phyloP scores from a whole-genome alignment of 92 coral and sea anemone genomes.

The Epizoanthus fatuus region DNA sequence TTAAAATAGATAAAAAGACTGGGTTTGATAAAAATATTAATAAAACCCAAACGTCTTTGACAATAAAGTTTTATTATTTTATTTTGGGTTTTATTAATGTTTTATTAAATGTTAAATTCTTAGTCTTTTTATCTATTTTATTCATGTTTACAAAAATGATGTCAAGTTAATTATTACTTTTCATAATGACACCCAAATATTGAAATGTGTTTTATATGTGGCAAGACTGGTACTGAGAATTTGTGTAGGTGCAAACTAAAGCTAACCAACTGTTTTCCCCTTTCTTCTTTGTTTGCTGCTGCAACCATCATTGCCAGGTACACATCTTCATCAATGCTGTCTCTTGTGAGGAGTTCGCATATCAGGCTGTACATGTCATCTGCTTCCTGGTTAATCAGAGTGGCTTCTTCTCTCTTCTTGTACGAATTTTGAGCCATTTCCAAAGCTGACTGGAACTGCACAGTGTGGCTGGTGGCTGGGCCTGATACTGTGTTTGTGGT shows the following conservation, averaged over 20 bases:
- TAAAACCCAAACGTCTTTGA: too few species aligned
- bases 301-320: background rate
- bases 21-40: too few species aligned
- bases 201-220: background rate
- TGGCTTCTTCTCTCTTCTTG: background rate
- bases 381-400: background rate
- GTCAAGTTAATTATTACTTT: too few species aligned
- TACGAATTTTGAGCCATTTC: background rate
- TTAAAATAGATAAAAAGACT: too few species aligned
- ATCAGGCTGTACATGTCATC: background rate
- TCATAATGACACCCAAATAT: background rate
- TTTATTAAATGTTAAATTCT: too few species aligned
- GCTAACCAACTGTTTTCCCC: background rate
- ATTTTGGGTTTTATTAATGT: too few species aligned
- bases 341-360: background rate
- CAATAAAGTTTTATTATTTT: too few species aligned
- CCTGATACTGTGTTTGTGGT: background rate
- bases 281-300: constrained; percentile 11
- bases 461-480: background rate
- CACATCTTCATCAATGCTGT: background rate
- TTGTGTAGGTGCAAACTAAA: background rate
- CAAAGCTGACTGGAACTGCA: background rate
- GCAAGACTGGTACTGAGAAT: background rate
- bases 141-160: too few species aligned
- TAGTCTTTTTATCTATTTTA: too few species aligned